Evolutionary conservation across 2,797 vertebrate species (phyloP).

Genomic region (Pantherophis vulpinus): DNA sequence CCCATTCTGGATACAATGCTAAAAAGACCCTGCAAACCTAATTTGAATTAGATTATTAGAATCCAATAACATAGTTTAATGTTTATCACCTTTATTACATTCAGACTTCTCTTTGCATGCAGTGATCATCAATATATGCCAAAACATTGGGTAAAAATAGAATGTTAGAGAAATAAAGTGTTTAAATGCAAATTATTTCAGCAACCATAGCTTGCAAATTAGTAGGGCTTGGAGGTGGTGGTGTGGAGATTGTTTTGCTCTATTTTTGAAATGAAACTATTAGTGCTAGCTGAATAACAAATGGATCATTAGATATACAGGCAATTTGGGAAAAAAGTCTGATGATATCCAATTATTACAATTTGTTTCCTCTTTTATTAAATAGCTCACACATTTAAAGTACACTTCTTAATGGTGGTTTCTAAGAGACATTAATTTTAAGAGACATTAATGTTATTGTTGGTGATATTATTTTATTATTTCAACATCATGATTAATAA

Average conservation of each 20-base stretch:
- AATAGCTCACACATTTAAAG: conserved; percentile 16
- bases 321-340: conserved; percentile 41
- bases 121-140: neutral
- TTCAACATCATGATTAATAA: neutral
- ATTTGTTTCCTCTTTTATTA: conserved; percentile 52
- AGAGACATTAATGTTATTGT: conserved; percentile 22
- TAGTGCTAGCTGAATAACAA: conserved; percentile 49
- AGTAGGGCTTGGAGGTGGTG: neutral
- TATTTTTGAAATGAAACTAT: conserved; percentile 40
- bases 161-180: conserved; percentile 47
- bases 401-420: conserved; percentile 35
- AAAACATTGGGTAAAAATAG: neutral
- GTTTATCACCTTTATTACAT: neutral
- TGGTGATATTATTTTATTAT: conserved; percentile 14
- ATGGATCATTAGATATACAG: conserved; percentile 48
- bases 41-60: neutral
- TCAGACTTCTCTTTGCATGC: neutral
- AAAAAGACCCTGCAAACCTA: neutral
- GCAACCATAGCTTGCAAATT: conserved; percentile 43
- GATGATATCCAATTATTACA: conserved; percentile 55
- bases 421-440: conserved; percentile 34
- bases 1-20: neutral
- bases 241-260: neutral
- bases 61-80: neutral
- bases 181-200: conserved; percentile 64